These are phyloP conservation scores for Penaeus vannamei DNA, from an alignment of 1,140 invertebrate genomes.

Conservation along the genomic window DNA sequence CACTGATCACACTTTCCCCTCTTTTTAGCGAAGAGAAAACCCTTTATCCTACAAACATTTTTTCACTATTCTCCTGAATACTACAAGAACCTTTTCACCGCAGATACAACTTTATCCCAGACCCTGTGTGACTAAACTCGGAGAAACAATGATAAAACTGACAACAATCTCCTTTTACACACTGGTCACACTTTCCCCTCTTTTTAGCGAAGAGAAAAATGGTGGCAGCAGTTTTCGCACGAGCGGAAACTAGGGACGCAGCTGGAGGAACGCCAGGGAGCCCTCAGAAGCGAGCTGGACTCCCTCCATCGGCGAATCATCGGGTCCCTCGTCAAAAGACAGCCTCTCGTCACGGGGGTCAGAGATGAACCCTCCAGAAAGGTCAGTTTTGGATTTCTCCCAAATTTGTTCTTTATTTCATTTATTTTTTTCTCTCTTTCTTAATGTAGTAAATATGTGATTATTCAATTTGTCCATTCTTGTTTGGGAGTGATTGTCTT, in stretches of 20 bases:
- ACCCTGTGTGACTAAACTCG: not conserved
- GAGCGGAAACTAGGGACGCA: conserved; percentile 43
- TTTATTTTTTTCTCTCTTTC: not conserved
- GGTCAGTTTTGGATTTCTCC: conserved; percentile 35
- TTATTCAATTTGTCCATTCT: too few relatives aligned
- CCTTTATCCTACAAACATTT: too few relatives aligned
- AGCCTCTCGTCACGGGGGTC: conserved; percentile 64
- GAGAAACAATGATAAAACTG: not conserved
- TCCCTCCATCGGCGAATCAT: conserved; percentile 61
- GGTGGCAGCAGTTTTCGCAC: conserved; percentile 48
- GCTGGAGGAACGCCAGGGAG: conserved; percentile 63
- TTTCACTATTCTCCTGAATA: too few relatives aligned
- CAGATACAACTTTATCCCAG: not conserved
- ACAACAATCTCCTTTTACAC: not conserved
- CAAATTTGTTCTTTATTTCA: not conserved
- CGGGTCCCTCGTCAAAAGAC: conserved; percentile 62
- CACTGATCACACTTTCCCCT: not conserved
- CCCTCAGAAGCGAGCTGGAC: conserved; percentile 58
- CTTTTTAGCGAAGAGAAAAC: conserved; percentile 44
- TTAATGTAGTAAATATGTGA: not conserved
- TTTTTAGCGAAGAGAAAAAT: conserved; percentile 51
- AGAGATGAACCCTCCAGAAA: conserved; percentile 65
- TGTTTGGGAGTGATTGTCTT: too few relatives aligned
- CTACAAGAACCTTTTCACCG: too few relatives aligned
- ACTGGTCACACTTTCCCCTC: not conserved